Conservation (phyloP, 2,113 vertebrate species). For the Datnioides undecimradiatus region DNA sequence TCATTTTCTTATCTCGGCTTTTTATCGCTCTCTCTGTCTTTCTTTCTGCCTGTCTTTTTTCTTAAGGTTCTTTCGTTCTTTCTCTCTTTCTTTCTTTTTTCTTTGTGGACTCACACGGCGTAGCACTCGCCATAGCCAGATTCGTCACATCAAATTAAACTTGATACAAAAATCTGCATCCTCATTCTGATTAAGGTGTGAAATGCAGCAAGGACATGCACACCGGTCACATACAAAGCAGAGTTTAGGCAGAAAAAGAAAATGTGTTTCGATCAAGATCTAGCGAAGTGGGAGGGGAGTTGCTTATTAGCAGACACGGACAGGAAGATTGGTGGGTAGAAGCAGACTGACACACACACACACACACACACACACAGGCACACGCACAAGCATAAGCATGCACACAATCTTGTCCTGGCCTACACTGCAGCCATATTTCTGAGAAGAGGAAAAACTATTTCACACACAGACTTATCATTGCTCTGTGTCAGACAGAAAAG, state of each 20-base stretch:
- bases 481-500: constrained; percentile 79
- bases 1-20: constrained; percentile 92
- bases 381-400: constrained; percentile 30
- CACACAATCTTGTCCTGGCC: constrained; percentile 43
- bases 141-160: constrained; percentile 85
- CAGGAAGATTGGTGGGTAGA: constrained; percentile 55
- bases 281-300: constrained; percentile 44
- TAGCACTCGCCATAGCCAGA: constrained; percentile 83
- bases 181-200: constrained; percentile 29
- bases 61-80: constrained; percentile 45
- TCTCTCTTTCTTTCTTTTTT: constrained; percentile 69
- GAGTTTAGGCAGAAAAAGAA: constrained; percentile 22
- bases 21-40: constrained; percentile 86
- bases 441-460: constrained; percentile 76
- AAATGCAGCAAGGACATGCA: not conserved
- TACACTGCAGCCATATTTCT: constrained; percentile 68
- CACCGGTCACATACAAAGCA: constrained; percentile 29
- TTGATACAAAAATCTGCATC: constrained; percentile 59
- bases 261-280: constrained; percentile 58
- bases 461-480: constrained; percentile 78
- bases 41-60: constrained; percentile 51
- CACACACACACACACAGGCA: constrained; percentile 30
- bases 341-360: constrained; percentile 21
- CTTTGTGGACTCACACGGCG: constrained; percentile 79
- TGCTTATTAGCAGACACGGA: constrained; percentile 66